Base-by-base conservation (phyloP, 92 coral and sea anemone genomes). In the Palythoa heliodiscus region DNA sequence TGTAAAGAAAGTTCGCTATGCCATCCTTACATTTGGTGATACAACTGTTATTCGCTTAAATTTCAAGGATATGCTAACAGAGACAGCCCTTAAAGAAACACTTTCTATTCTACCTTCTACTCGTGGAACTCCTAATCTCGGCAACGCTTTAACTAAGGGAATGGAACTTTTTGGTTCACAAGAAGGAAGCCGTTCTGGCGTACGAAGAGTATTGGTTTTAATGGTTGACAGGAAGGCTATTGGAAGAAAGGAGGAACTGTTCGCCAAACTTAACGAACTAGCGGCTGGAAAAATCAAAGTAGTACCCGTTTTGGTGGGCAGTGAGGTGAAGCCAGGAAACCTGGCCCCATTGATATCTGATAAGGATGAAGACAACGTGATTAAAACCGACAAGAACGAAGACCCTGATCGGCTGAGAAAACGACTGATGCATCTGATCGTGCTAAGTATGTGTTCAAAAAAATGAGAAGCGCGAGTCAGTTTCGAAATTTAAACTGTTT, bases 181-280 rank as follows among this genome's bases (percentile, higher is more conserved):
- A 25, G 87, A 92, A 52, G 98, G 98, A 9, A 86, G 93, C 11
- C 88, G 98, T 37, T 93, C 92, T 12, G 87, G 88, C 70, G 94
- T 98, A 10, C 86, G 87, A 47, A 96, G 92, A 80, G 91, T 89
- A 10, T 76, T 96, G 52, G 95, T 96, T 0, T 77, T 96, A 1
- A 91, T 96, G 90, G 86, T 89, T 15, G 95, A 96, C 83, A 80
- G 83, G 47, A 83, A 70, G 82, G 77, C 92, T 60, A 73, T 60
- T 20, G 92, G 89, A 82, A 86, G 82, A 38, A 72, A 70, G 25
- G 75, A 61, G 24, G 84, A 88, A 13, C 63, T 92, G 23, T 68
- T 29, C 22, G 64, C 61, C 53, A 90, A 87, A 15, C 85, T 74
- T 2, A 68, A 77, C 47, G 86, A 88, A 85, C 88, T 75, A 24